Evolutionary conservation across 1,140 invertebrate genomes (phyloP).

Genomic region (Vollenhovia emeryi): DNA sequence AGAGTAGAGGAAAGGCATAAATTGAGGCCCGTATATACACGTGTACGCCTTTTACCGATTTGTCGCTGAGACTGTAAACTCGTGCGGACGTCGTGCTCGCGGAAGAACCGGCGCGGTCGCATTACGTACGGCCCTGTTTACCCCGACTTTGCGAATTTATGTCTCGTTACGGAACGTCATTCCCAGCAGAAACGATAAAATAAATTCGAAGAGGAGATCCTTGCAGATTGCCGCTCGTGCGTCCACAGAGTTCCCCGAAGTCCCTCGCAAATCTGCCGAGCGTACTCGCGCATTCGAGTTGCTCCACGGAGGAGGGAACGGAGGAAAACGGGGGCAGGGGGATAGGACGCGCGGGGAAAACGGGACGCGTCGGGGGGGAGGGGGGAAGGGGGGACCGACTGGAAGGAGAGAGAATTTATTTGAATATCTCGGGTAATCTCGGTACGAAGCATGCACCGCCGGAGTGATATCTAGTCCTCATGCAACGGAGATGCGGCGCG

Average conservation of each 20-base stretch:
- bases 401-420: conserved; percentile 66
- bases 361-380: neutral
- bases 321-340: conserved; percentile 9
- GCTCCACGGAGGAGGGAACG: conserved; percentile 12
- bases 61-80: conserved; percentile 75
- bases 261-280: conserved; percentile 67
- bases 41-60: conserved; percentile 63
- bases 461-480: conserved; percentile 59
- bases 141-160: conserved; percentile 81
- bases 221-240: conserved; percentile 77
- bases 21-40: neutral
- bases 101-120: conserved; percentile 73
- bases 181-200: conserved; percentile 81
- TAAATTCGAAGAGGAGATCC: conserved; percentile 80
- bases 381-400: neutral
- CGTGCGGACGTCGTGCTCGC: conserved; percentile 72
- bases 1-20: conserved; percentile 7
- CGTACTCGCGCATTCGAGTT: conserved; percentile 56
- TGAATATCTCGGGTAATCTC: conserved; percentile 71
- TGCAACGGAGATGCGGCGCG: conserved; percentile 27
- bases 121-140: conserved; percentile 84
- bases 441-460: conserved; percentile 51
- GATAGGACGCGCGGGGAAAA: neutral
- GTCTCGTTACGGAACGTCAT: conserved; percentile 83
- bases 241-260: conserved; percentile 66